Conservation (phyloP, 2,113 vertebrate genomes). For the Chaenocephalus aceratus region DNA sequence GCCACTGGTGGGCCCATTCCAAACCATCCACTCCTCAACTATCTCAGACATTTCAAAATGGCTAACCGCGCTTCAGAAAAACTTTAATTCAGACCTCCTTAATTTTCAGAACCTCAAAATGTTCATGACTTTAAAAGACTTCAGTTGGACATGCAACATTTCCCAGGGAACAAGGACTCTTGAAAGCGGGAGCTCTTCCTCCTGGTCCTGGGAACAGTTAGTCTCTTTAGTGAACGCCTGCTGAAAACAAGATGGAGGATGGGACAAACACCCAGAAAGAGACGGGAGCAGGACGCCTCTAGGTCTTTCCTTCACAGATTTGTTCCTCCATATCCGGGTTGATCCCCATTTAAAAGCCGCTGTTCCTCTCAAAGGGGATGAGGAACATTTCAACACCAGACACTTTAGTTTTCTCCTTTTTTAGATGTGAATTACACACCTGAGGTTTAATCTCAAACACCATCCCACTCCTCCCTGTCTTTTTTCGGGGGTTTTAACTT, state of each 20-base stretch:
- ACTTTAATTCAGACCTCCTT: not conserved
- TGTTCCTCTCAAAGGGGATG: not conserved
- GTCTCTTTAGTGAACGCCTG: constrained; percentile 40
- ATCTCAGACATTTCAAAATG: constrained; percentile 25
- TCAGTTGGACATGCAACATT: constrained; percentile 10
- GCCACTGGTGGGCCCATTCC: constrained; percentile 61
- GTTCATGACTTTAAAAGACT: not conserved
- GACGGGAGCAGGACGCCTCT: constrained; percentile 18
- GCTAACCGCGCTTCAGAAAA: constrained; percentile 5
- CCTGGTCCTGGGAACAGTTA: constrained; percentile 28
- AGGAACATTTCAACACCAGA: constrained; percentile 28
- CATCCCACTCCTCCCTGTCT: constrained; percentile 9
- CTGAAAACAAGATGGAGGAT: constrained; percentile 24
- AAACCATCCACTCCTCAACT: constrained; percentile 22
- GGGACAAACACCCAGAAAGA: not conserved
- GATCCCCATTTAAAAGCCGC: not conserved
- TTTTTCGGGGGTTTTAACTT: constrained; percentile 27
- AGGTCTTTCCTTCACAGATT: not conserved
- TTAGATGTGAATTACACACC: constrained; percentile 19
- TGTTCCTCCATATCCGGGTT: not conserved
- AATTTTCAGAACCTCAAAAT: constrained; percentile 20
- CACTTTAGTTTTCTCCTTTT: constrained; percentile 28
- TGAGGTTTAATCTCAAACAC: constrained; percentile 11
- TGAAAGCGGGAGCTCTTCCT: constrained; percentile 12
- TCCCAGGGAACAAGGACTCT: constrained; percentile 24